Evolutionary conservation across 2,888 invertebrate species (phyloP).

Genomic region (Protodeltote pygarga): DNA sequence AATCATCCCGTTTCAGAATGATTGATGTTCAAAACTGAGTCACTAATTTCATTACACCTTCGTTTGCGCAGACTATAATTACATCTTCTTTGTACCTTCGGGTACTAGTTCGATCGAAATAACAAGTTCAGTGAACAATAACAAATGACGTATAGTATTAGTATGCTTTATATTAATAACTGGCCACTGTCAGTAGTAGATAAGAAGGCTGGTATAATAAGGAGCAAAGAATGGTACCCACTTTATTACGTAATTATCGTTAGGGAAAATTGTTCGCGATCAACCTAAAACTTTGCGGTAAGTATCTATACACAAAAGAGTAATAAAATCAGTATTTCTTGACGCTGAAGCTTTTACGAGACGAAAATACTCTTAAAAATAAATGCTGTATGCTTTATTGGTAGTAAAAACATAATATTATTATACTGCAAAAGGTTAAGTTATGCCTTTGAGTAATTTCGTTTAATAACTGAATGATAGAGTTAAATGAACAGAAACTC

Average conservation of each 20-base stretch:
- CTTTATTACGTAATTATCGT: constrained; percentile 57
- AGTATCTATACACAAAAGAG: constrained; percentile 26
- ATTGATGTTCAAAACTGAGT: constrained; percentile 36
- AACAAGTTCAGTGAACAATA: constrained; percentile 27
- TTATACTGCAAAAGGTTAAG: constrained; percentile 25
- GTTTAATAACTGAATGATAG: constrained; percentile 24
- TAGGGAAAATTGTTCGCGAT: constrained; percentile 50
- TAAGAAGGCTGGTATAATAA: constrained; percentile 56
- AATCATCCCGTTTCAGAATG: constrained; percentile 35
- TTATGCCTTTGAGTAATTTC: constrained; percentile 19
- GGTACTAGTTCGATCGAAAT: constrained; percentile 14
- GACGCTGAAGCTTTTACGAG: constrained; percentile 27
- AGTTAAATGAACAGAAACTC: constrained; percentile 24
- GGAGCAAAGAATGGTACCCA: constrained; percentile 44
- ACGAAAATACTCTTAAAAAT: constrained; percentile 29
- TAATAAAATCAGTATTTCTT: constrained; percentile 42
- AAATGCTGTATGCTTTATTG: constrained; percentile 26
- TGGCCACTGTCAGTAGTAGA: constrained; percentile 56
- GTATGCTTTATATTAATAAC: constrained; percentile 60
- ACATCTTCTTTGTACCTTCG: too few relatives aligned
- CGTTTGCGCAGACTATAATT: too few relatives aligned
- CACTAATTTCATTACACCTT: constrained; percentile 23
- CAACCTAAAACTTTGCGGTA: constrained; percentile 45
- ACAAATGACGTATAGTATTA: constrained; percentile 39
- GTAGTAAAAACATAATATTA: constrained; percentile 22